Conservation (phyloP, 2,113 vertebrate species). For the Eolophus roseicapilla region DNA sequence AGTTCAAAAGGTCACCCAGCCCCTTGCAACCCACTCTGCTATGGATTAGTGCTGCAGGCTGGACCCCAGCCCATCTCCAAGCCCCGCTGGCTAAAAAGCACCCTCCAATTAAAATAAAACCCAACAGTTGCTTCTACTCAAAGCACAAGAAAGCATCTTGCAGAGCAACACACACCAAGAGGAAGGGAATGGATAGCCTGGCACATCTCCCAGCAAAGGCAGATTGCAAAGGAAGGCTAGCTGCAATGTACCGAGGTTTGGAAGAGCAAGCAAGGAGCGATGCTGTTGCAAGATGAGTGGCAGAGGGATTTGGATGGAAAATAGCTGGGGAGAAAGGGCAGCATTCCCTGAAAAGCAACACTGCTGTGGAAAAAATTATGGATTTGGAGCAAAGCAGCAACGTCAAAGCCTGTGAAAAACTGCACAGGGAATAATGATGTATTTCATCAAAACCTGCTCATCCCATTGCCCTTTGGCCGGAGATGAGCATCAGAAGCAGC, state of each 20-base stretch:
- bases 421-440: background rate
- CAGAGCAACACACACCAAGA: background rate
- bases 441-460: background rate
- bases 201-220: background rate
- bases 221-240: background rate
- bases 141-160: background rate
- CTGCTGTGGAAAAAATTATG: background rate
- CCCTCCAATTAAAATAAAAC: background rate
- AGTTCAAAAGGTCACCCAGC: background rate
- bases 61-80: background rate
- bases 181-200: background rate
- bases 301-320: background rate
- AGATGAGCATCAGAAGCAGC: background rate
- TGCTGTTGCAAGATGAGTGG: background rate
- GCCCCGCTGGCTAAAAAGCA: rapidly evolving
- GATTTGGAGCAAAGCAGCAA: rapidly evolving
- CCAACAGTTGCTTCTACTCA: background rate
- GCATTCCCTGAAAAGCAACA: background rate
- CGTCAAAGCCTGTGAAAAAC: background rate
- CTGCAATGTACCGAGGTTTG: background rate
- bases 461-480: rapidly evolving
- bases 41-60: background rate
- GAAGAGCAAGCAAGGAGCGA: background rate
- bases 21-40: background rate
- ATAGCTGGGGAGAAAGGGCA: background rate